These are phyloP conservation scores for Lordiphosa clarofinis DNA, from an alignment of 1,140 invertebrate genomes.

Conservation along the genomic window DNA sequence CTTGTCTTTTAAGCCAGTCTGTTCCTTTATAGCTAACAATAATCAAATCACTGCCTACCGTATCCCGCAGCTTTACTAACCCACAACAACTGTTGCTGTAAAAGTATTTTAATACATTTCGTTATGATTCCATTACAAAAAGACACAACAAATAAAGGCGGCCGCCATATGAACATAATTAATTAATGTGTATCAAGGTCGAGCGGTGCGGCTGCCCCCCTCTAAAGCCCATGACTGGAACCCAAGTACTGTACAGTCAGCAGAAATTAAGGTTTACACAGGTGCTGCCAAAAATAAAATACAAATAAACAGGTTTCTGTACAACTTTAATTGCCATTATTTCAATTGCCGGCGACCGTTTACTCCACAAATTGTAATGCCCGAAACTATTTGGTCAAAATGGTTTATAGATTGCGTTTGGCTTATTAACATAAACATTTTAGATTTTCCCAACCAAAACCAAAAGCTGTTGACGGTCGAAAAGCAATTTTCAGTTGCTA, in stretches of 20 bases:
- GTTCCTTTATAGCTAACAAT: not conserved
- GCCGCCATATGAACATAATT: slow-evolving; percentile 41
- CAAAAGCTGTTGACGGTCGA: not conserved
- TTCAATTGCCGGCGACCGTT: slow-evolving; percentile 51
- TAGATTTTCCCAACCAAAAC: not conserved
- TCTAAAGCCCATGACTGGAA: slow-evolving; percentile 67
- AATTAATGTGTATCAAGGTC: slow-evolving; percentile 71
- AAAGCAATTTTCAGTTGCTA: slow-evolving; percentile 8
- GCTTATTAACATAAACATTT: slow-evolving; percentile 38
- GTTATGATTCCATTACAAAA: slow-evolving; percentile 55
- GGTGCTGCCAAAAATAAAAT: slow-evolving; percentile 52
- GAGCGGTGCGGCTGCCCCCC: slow-evolving; percentile 30
- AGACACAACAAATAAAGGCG: slow-evolving; percentile 8
- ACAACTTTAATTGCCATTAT: slow-evolving; percentile 73
- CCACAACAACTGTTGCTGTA: slow-evolving; percentile 10
- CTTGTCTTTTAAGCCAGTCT: too few species aligned
- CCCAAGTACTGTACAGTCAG: slow-evolving; percentile 37
- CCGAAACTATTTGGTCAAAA: slow-evolving; percentile 35
- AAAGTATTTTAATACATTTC: slow-evolving; percentile 39
- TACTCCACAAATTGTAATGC: slow-evolving; percentile 40
- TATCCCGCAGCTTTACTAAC: not conserved
- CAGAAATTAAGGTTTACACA: slow-evolving; percentile 45
- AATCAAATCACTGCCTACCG: slow-evolving; percentile 4
- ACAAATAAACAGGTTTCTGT: slow-evolving; percentile 58
- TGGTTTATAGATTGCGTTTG: slow-evolving; percentile 25